These are phyloP conservation scores for Mylabris sibirica DNA, from an alignment of 2,888 invertebrate species.

Conservation along the genomic window DNA sequence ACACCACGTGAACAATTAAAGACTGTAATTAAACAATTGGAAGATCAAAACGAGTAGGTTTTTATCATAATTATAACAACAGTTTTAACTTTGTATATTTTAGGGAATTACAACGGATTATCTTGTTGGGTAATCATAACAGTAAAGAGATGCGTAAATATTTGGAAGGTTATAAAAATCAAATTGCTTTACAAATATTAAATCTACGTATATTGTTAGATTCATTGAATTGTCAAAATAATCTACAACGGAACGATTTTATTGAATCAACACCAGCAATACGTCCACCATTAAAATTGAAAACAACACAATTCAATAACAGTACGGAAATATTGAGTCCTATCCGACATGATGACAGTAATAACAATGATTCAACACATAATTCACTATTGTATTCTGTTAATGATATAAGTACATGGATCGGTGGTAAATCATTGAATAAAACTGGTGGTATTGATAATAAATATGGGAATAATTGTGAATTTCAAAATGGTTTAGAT, in stretches of 20 bases:
- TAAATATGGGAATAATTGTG: conserved; percentile 51
- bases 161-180: conserved; percentile 69
- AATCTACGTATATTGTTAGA: conserved; percentile 58
- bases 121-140: conserved; percentile 48
- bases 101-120: conserved; percentile 65
- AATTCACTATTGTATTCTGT: conserved; percentile 62
- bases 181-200: conserved; percentile 71
- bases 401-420: conserved; percentile 71
- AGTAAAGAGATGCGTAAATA: conserved; percentile 64
- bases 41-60: conserved; percentile 68
- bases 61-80: conserved; percentile 10
- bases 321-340: conserved; percentile 64
- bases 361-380: conserved; percentile 19
- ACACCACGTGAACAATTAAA: conserved; percentile 70
- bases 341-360: conserved; percentile 40
- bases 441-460: conserved; percentile 9
- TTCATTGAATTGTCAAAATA: not conserved
- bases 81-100: not conserved
- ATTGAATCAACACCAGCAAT: conserved; percentile 56
- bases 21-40: conserved; percentile 75
- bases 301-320: not conserved
- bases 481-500: conserved; percentile 72
- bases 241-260: conserved; percentile 24
- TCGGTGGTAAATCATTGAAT: conserved; percentile 63
- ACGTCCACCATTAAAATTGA: not conserved